Conservation (phyloP, 1,140 invertebrate genomes). For the Nasonia giraulti region DNA sequence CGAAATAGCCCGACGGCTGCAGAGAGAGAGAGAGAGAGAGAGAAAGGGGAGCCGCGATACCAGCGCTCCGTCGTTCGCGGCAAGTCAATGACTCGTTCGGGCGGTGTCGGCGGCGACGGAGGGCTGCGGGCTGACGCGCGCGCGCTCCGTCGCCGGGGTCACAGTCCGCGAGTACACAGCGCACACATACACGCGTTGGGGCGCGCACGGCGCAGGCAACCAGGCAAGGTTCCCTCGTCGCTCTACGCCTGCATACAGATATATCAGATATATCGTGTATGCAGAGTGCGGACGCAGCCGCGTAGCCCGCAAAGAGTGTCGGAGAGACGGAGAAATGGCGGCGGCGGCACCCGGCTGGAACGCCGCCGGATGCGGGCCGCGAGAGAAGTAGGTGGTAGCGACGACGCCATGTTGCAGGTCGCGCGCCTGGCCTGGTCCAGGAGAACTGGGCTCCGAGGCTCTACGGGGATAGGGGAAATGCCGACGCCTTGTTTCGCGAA, state of each 20-base stretch:
- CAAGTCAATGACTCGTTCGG: constrained; percentile 38
- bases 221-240: too few species aligned
- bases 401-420: constrained; percentile 4
- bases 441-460: too few species aligned
- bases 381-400: background rate
- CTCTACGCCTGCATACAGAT: too few species aligned
- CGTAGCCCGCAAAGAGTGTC: too few species aligned
- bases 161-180: background rate
- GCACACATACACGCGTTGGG: background rate
- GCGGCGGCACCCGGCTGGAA: background rate
- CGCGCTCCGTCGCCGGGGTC: background rate
- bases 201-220: too few species aligned
- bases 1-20: too few species aligned
- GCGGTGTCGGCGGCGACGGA: constrained; percentile 1
- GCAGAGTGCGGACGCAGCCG: background rate
- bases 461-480: too few species aligned
- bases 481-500: too few species aligned
- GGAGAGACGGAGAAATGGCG: background rate
- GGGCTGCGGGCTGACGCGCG: background rate
- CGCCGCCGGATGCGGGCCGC: background rate
- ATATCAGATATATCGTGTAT: background rate
- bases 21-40: background rate
- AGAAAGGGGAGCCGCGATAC: background rate
- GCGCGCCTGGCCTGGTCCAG: background rate
- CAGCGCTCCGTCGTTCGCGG: constrained; percentile 1